phyloP scores from a whole-genome alignment of 2,888 invertebrate species.

The Bombylius discolor region DNA sequence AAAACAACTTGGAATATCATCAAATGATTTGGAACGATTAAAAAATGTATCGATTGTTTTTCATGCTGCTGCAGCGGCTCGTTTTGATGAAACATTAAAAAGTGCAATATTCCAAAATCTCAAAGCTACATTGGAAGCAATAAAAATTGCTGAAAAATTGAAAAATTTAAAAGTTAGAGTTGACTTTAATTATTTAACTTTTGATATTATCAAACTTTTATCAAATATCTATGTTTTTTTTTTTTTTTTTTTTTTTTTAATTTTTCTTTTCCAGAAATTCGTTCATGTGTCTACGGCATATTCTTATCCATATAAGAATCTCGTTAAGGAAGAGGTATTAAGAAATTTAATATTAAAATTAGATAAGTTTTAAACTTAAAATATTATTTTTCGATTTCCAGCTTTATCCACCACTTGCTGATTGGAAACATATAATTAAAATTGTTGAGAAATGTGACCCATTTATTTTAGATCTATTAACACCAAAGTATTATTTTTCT shows the following conservation, averaged over 20 bases:
- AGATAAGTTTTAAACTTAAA: not conserved
- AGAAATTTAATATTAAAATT: no score
- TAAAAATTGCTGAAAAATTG: not conserved
- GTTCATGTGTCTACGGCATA: conserved; percentile 72
- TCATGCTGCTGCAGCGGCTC: not conserved
- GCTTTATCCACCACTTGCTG: conserved; percentile 50
- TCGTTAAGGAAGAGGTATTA: conserved; percentile 47
- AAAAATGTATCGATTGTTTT: not conserved
- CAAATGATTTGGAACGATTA: not conserved
- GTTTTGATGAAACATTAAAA: not conserved
- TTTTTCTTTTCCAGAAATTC: conserved; percentile 36
- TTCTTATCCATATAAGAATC: conserved; percentile 55
- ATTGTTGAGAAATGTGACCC: conserved; percentile 39
- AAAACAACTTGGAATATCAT: not conserved
- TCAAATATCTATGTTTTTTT: no score
- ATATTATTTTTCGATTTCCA: no score
- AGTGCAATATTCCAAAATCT: not conserved
- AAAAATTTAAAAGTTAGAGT: not conserved
- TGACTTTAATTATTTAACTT: no score
- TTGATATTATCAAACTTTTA: no score
- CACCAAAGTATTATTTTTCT: not conserved
- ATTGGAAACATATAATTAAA: conserved; percentile 48
- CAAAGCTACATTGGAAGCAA: not conserved
- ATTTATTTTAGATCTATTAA: not conserved
- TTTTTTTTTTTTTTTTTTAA: not conserved